These are phyloP conservation scores for Cepphus grylle DNA, from an alignment of 2,113 vertebrate species.

Conservation along the genomic window DNA sequence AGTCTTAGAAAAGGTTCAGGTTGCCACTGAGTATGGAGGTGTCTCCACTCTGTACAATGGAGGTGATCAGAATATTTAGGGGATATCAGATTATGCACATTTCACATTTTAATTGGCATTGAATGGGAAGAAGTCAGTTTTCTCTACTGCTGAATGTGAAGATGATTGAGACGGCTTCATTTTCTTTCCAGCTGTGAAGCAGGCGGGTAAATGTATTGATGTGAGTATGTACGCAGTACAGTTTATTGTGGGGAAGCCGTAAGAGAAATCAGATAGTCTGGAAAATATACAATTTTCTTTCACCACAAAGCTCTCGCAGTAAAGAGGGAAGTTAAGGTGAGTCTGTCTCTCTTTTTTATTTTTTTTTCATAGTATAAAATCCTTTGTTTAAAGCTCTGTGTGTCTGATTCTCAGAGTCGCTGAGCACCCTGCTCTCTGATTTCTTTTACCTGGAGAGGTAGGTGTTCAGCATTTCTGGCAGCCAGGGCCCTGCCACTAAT, in stretches of 20 bases:
- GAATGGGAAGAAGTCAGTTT: neutral
- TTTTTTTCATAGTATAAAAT: neutral
- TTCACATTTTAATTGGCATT: neutral
- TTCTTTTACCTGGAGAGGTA: constrained; percentile 5
- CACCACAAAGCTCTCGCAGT: neutral
- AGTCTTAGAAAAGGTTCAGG: neutral
- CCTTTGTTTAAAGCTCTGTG: constrained; percentile 7
- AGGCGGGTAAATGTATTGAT: constrained; percentile 19
- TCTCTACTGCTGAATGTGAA: neutral
- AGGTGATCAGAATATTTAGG: neutral
- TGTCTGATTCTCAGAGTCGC: neutral
- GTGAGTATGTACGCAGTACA: neutral
- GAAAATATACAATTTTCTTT: constrained; percentile 13
- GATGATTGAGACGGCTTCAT: constrained; percentile 19
- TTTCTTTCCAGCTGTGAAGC: constrained; percentile 30
- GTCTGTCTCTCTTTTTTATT: neutral
- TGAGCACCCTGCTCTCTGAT: neutral
- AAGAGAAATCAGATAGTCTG: constrained; percentile 22
- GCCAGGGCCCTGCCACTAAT: neutral
- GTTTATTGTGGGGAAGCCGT: neutral
- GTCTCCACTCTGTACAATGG: neutral
- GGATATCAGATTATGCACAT: neutral
- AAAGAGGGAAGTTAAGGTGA: constrained; percentile 13
- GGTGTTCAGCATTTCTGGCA: constrained; percentile 27
- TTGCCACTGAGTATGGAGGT: neutral